These are phyloP conservation scores for Trisateles emortualis DNA, from an alignment of 2,888 invertebrate species.

Conservation along the genomic window DNA sequence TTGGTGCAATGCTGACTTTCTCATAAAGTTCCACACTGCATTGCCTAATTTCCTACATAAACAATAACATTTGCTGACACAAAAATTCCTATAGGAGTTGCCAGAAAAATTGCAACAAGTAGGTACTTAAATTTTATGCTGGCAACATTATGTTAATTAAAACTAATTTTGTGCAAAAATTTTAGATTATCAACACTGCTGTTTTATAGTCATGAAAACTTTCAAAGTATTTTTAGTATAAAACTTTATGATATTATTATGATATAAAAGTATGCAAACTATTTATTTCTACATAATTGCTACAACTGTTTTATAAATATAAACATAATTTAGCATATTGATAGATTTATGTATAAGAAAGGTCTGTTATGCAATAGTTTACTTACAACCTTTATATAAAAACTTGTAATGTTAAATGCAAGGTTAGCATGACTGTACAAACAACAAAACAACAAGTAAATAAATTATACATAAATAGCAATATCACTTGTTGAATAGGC, in stretches of 20 bases:
- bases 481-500: constrained; percentile 28
- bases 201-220: constrained; percentile 16
- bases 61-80: constrained; percentile 46
- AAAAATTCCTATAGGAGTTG: constrained; percentile 61
- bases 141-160: constrained; percentile 58
- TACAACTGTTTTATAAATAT: no score
- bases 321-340: no score
- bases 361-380: no score
- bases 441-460: background rate
- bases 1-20: constrained; percentile 68
- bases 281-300: no score
- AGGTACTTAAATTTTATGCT: constrained; percentile 37
- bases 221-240: no score
- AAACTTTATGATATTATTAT: no score
- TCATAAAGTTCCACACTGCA: constrained; percentile 55
- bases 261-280: no score
- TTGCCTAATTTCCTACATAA: constrained; percentile 31
- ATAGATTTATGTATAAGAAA: no score
- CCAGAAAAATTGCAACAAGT: constrained; percentile 41
- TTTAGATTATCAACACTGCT: constrained; percentile 9
- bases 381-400: no score
- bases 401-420: constrained; percentile 26
- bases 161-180: constrained; percentile 10
- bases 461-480: background rate
- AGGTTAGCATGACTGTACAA: constrained; percentile 16